Evolutionary conservation across 2,113 vertebrate genomes (phyloP).

Genomic region (Corythornis vintsioides): DNA sequence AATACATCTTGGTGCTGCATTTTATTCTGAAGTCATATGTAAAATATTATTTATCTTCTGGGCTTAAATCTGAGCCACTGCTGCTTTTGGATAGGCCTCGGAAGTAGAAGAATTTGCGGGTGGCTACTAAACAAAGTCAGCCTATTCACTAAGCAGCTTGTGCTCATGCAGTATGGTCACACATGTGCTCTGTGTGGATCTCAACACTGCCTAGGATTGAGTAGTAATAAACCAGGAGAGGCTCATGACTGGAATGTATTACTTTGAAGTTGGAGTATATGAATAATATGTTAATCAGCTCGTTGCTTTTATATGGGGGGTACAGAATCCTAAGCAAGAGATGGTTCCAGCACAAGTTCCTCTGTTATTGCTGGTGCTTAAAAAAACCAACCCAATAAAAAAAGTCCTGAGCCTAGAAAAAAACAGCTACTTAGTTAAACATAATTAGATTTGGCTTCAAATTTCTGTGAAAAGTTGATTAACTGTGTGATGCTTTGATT

Average conservation of each 20-base stretch:
- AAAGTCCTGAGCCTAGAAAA: background rate
- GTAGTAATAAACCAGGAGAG: background rate
- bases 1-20: background rate
- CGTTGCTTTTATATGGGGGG: background rate
- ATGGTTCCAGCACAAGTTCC: background rate
- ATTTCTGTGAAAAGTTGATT: background rate
- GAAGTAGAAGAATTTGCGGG: background rate
- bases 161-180: background rate
- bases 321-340: background rate
- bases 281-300: background rate
- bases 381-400: background rate
- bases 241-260: background rate
- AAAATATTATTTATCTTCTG: background rate
- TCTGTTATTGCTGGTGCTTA: background rate
- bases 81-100: background rate
- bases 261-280: background rate
- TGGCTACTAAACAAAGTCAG: background rate
- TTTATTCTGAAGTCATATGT: background rate
- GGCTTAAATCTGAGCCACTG: background rate
- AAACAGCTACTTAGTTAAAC: background rate
- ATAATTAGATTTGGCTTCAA: background rate
- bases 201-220: background rate
- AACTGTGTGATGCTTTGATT: slow-evolving; percentile 41
- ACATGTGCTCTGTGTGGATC: rapidly evolving
- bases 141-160: background rate